Evolutionary conservation across 2,113 vertebrate species (phyloP).

Genomic region (Aegithalos caudatus): DNA sequence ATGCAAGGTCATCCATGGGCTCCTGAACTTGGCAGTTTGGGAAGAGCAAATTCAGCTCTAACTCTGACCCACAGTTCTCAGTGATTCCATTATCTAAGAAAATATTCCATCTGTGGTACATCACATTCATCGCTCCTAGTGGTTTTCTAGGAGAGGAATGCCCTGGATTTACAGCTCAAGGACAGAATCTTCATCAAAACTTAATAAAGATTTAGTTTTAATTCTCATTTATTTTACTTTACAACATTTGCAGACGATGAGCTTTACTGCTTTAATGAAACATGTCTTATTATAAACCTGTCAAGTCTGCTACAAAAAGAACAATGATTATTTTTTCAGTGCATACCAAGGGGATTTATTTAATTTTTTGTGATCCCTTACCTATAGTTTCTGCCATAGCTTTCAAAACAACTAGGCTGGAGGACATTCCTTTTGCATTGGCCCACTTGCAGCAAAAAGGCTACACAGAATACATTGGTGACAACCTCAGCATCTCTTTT

Average conservation of each 20-base stretch:
- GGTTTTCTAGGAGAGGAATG: neutral
- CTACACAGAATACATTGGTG: neutral
- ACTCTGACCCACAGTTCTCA: neutral
- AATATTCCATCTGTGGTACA: neutral
- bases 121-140: neutral
- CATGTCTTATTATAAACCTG: neutral
- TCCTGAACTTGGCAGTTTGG: neutral
- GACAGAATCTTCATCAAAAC: neutral
- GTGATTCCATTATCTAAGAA: neutral
- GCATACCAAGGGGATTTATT: neutral
- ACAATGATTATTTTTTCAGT: neutral
- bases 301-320: neutral
- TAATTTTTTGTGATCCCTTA: neutral
- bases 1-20: neutral
- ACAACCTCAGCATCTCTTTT: neutral
- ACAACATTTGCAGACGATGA: neutral
- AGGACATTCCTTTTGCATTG: neutral
- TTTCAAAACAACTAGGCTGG: neutral
- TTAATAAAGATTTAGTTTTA: constrained; percentile 26
- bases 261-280: neutral
- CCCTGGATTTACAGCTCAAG: neutral
- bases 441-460: neutral
- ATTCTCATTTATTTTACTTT: constrained; percentile 24
- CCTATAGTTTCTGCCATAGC: neutral
- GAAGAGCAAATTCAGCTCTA: neutral